phyloP scores from a whole-genome alignment of 2,113 vertebrate genomes.

The Canis aureus region DNA sequence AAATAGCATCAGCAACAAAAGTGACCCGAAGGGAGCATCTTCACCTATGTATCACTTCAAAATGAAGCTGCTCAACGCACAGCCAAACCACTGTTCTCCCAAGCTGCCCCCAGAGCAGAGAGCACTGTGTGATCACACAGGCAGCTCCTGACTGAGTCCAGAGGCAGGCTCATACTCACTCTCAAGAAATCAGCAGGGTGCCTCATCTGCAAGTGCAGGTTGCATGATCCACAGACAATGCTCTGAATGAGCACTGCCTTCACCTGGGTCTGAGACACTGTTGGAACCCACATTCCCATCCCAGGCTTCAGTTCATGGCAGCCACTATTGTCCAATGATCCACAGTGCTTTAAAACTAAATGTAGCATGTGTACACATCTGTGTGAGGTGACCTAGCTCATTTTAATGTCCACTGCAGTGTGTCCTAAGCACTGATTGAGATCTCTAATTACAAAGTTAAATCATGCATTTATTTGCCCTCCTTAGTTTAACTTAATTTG shows the following conservation, averaged over 20 bases:
- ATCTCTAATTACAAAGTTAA: background rate
- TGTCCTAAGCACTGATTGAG: background rate
- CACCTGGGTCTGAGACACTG: background rate
- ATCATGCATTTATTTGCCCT: background rate
- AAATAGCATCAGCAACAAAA: background rate
- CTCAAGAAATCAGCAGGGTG: background rate
- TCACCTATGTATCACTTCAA: rapidly evolving
- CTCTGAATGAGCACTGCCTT: background rate
- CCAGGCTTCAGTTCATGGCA: background rate
- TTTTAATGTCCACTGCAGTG: background rate
- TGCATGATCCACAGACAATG: background rate
- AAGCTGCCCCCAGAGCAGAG: rapidly evolving
- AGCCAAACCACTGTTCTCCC: background rate
- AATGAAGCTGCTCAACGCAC: background rate
- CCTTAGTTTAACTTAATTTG: background rate
- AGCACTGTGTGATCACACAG: background rate
- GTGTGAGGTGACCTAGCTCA: background rate
- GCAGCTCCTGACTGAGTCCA: background rate
- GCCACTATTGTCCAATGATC: background rate
- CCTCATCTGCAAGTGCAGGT: background rate
- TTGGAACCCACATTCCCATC: background rate
- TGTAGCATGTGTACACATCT: background rate
- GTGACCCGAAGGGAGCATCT: background rate
- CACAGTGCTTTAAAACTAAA: background rate
- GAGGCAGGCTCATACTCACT: background rate